These are phyloP conservation scores for Eurosta solidaginis DNA, from an alignment of 1,140 invertebrate species.

Conservation along the genomic window DNA sequence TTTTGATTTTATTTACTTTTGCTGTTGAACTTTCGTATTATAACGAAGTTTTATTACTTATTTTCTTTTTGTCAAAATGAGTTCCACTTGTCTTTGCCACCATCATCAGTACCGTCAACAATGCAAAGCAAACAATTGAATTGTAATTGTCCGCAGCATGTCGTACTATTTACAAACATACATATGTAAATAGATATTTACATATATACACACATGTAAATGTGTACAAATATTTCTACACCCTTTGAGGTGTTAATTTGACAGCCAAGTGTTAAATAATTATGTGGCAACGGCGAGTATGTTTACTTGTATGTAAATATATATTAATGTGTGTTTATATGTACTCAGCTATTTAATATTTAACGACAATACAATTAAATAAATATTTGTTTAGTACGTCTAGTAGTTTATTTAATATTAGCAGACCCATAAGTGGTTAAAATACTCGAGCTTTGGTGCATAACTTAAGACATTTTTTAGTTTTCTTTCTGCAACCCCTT, in stretches of 20 bases:
- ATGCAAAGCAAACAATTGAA: not conserved
- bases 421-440: too few relatives aligned
- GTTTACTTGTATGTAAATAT: too few relatives aligned
- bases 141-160: not conserved
- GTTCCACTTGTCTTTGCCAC: not conserved
- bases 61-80: not conserved
- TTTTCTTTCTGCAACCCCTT: too few relatives aligned
- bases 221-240: not conserved
- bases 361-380: too few relatives aligned
- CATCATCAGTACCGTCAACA: not conserved
- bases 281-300: not conserved
- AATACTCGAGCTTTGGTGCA: too few relatives aligned
- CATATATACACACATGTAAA: too few relatives aligned
- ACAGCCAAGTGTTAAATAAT: conserved; percentile 5
- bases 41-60: not conserved
- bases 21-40: not conserved
- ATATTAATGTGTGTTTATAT: too few relatives aligned
- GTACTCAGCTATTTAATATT: too few relatives aligned
- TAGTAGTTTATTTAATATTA: too few relatives aligned
- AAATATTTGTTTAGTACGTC: too few relatives aligned
- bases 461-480: too few relatives aligned
- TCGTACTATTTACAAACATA: not conserved
- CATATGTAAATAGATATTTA: not conserved
- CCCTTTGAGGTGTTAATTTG: not conserved
- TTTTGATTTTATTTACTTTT: not conserved